A percentile compares a stretch with the other conserved stretches of the same genome.
phyloP scores from a whole-genome alignment of 2,797 vertebrate genomes.

The Salmo trutta region DNA sequence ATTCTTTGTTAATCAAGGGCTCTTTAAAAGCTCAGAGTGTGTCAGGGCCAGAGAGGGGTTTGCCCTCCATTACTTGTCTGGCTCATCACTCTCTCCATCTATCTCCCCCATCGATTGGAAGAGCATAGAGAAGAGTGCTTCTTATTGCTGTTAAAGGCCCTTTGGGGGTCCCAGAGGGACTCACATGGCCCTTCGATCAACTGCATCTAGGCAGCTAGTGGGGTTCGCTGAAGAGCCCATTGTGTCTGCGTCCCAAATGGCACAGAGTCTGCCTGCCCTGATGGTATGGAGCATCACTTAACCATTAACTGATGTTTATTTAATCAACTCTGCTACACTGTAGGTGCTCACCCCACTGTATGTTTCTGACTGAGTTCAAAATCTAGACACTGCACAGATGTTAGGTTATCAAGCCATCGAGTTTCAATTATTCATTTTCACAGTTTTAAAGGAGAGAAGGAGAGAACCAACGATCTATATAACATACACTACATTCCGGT shows the following conservation, averaged over 20 bases:
- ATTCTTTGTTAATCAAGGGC: background rate
- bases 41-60: background rate
- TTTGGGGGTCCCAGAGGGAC: constrained; percentile 22
- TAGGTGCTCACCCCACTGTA: constrained; percentile 3
- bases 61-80: background rate
- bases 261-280: constrained; percentile 20
- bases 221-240: background rate
- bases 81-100: background rate
- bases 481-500: background rate
- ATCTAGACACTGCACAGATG: constrained; percentile 7
- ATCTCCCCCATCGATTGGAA: constrained; percentile 45
- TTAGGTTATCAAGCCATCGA: background rate
- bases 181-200: constrained; percentile 34
- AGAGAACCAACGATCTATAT: background rate
- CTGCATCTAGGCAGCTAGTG: background rate
- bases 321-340: constrained; percentile 12
- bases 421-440: constrained; percentile 21
- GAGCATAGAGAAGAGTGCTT: constrained; percentile 46
- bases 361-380: background rate
- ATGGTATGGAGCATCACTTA: constrained; percentile 28
- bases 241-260: background rate
- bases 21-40: background rate
- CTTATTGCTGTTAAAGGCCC: constrained; percentile 59
- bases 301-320: constrained; percentile 39
- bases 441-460: background rate